Base-by-base conservation (phyloP, 2,888 invertebrate genomes). In the Sphinx pinastri region DNA sequence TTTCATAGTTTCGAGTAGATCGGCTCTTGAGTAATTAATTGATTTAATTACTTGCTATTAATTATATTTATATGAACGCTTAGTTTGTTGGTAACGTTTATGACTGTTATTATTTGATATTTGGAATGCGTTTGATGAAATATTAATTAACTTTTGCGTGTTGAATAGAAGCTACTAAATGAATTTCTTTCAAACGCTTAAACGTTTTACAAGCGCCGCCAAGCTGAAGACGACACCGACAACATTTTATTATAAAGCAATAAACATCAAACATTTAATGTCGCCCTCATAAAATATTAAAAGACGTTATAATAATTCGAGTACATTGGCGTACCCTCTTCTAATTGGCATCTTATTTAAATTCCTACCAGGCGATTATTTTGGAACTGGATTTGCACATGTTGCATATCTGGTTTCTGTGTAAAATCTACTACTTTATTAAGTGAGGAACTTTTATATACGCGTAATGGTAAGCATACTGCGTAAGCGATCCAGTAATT, bases 261-360 rank as follows among this genome's bases (percentile, higher is more conserved):
- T 88, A 87, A 87, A 87, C 77, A 85, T 85, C 84, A 83, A 82
- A 81, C 77, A 77, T 81, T 86, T 83, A 86, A 86, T 83, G 83
- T 84, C 74, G 79, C 77, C 79, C 80, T 80, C 81, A 88, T 87
- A 84, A 89, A 85, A 85, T 85, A 87, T 87, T 84, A 86, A 86
- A 84, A 82, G 84, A 81, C 81, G 84, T 85, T 82, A 85, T 82
- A 84, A 85, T 85, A 86, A 85, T 78, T 78, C 83, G 79, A 80
- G 80, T 76, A 77, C 81, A 81, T 80, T 81, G 80, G 77, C 83
- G 79, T 81, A 76, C 72, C 81, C 78, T 79, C 82, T 87, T 90
- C 90, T 92, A 92, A 93, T 92, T 92, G 91, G 89, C 88, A 88
- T 87, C 88, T 89, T 91, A 91, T 91, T 90, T 88, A 89, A 91